A percentile compares a stretch with the other conserved stretches of the same genome.
Conservation (phyloP, 1,140 invertebrate species). For the Oncopodura yosiiana region DNA sequence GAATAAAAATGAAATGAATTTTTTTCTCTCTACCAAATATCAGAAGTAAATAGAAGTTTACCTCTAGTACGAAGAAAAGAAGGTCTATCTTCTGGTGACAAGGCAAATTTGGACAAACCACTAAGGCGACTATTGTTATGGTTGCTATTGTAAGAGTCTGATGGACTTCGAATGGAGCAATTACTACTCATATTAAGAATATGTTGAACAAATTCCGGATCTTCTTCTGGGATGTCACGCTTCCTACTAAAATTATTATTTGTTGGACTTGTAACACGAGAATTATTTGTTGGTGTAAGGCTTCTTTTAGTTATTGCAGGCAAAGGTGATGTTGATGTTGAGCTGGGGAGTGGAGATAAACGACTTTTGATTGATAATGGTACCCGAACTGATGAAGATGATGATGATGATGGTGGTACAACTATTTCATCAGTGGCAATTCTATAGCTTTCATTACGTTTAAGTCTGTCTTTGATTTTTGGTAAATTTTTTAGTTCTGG, state of each 20-base stretch:
- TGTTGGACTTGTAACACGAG: not conserved
- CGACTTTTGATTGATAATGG: not conserved
- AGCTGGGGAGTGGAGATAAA: not conserved
- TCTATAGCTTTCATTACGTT: slow-evolving; percentile 74
- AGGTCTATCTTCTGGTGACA: slow-evolving; percentile 32
- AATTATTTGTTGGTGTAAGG: not conserved
- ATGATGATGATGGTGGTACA: not conserved
- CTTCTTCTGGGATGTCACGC: slow-evolving; percentile 34
- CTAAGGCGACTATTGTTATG: not conserved
- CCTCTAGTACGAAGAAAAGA: slow-evolving; percentile 34
- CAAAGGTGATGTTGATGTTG: not conserved
- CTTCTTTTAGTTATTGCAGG: not conserved
- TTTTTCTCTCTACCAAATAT: slow-evolving; percentile 26
- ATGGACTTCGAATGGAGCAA: not conserved
- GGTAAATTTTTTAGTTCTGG: slow-evolving; percentile 33
- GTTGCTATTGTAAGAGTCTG: slow-evolving; percentile 8
- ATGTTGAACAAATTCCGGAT: slow-evolving; percentile 32
- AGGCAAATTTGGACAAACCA: slow-evolving; percentile 30
- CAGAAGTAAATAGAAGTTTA: slow-evolving; percentile 30
- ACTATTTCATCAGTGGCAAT: slow-evolving; percentile 49
- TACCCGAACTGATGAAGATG: not conserved
- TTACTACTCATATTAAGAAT: slow-evolving; percentile 30
- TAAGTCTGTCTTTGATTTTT: slow-evolving; percentile 47
- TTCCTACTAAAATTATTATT: slow-evolving; percentile 17
- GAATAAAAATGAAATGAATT: not conserved